phyloP scores from a whole-genome alignment of 2,888 invertebrate species.

The Miltochrista miniata region DNA sequence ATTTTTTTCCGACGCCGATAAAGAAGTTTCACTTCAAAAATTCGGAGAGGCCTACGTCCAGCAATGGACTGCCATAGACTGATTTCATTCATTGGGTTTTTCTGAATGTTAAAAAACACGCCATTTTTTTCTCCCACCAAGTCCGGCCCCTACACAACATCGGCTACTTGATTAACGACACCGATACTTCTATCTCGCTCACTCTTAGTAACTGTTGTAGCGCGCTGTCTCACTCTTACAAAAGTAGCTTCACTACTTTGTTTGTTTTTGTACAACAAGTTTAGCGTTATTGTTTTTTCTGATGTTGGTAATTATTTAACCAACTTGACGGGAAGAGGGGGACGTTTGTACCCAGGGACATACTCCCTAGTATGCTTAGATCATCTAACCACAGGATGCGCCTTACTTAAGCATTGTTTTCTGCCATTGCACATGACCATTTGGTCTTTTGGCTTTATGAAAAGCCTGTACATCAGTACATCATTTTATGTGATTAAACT shows the following conservation, averaged over 20 bases:
- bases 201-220: conserved; percentile 20
- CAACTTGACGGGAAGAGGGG: background rate
- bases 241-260: conserved; percentile 46
- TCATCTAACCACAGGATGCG: too few species aligned
- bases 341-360: background rate
- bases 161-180: conserved; percentile 70
- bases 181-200: conserved; percentile 44
- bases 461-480: too few species aligned
- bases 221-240: conserved; percentile 32
- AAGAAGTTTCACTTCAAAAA: too few species aligned
- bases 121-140: conserved; percentile 7
- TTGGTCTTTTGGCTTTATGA: too few species aligned
- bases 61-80: too few species aligned
- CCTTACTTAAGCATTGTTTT: too few species aligned
- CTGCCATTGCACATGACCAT: too few species aligned
- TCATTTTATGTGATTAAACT: too few species aligned
- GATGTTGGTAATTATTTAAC: background rate
- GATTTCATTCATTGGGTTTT: too few species aligned
- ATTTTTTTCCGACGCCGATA: too few species aligned
- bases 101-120: background rate
- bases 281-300: background rate
- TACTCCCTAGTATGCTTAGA: too few species aligned
- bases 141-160: conserved; percentile 59
- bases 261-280: conserved; percentile 3
- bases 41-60: too few species aligned